A percentile compares a stretch with the other conserved stretches of the same genome.
These are phyloP conservation scores for Lethenteron reissneri DNA, from an alignment of 2,113 vertebrate genomes.

Conservation along the genomic window DNA sequence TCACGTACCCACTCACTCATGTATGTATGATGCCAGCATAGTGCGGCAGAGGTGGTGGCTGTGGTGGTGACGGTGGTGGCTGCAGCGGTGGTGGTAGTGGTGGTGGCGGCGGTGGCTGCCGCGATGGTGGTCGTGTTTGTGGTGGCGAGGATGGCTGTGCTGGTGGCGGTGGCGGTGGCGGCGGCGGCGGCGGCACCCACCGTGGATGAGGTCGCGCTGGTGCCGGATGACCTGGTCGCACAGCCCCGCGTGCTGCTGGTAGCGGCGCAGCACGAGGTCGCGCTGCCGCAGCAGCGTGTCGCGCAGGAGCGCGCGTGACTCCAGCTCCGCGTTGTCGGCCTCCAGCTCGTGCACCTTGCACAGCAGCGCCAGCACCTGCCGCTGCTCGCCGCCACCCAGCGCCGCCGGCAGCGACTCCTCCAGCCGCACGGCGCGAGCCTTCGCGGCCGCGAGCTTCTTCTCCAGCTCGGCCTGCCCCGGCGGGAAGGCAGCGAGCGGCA, in stretches of 20 bases:
- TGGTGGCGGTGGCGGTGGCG: background rate
- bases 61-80: no score
- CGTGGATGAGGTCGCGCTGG: conserved; percentile 20
- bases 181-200: conserved; percentile 11
- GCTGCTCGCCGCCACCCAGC: conserved; percentile 19
- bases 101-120: no score
- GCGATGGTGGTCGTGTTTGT: no score
- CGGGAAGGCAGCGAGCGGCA: no score
- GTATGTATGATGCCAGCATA: no score
- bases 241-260: conserved; percentile 19
- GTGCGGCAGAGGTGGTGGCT: no score
- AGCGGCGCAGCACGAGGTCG: conserved; percentile 21
- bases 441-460: conserved; percentile 17
- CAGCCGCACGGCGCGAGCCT: conserved; percentile 20
- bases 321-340: conserved; percentile 21
- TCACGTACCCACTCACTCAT: no score
- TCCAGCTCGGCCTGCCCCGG: conserved; percentile 20
- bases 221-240: conserved; percentile 20
- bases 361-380: conserved; percentile 25
- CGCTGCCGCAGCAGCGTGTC: conserved; percentile 21
- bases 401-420: conserved; percentile 19
- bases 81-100: no score
- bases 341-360: conserved; percentile 24
- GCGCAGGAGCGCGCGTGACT: conserved; percentile 13
- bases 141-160: no score